Evolutionary conservation across 2,797 vertebrate genomes (phyloP).

Genomic region (Parauchenoglanis ngamensis): DNA sequence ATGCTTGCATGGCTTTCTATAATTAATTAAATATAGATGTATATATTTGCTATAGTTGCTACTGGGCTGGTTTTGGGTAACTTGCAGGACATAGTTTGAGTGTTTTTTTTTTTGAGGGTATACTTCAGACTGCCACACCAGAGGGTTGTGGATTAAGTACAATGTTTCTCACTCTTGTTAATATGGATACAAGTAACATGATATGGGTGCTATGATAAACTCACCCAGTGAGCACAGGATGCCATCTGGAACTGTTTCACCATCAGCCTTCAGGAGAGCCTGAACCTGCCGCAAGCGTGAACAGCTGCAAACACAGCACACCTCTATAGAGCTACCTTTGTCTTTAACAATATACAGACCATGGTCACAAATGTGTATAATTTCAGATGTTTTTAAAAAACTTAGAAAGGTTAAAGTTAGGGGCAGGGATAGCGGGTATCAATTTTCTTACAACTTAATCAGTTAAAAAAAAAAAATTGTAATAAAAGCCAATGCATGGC

Average conservation of each 20-base stretch:
- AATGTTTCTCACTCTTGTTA: neutral
- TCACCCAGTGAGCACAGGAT: constrained; percentile 94
- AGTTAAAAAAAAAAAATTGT: neutral
- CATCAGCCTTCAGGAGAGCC: constrained; percentile 80
- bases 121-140: neutral
- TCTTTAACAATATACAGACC: neutral
- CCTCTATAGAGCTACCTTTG: constrained; percentile 1
- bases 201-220: constrained; percentile 47
- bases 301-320: constrained; percentile 75
- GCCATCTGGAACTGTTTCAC: constrained; percentile 82
- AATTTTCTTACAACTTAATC: neutral
- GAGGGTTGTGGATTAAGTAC: neutral
- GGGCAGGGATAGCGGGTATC: neutral
- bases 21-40: neutral
- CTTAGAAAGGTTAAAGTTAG: no score
- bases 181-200: neutral
- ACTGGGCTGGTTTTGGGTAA: neutral
- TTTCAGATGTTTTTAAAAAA: neutral
- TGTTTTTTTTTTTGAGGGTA: neutral
- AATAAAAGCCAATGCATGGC: neutral
- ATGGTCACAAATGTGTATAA: neutral
- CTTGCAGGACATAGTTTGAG: neutral
- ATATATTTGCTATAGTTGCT: neutral
- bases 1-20: neutral
- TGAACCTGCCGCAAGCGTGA: constrained; percentile 89